These are phyloP conservation scores for Clarias platycephalus DNA, from an alignment of 2,797 vertebrate species.

Conservation along the genomic window DNA sequence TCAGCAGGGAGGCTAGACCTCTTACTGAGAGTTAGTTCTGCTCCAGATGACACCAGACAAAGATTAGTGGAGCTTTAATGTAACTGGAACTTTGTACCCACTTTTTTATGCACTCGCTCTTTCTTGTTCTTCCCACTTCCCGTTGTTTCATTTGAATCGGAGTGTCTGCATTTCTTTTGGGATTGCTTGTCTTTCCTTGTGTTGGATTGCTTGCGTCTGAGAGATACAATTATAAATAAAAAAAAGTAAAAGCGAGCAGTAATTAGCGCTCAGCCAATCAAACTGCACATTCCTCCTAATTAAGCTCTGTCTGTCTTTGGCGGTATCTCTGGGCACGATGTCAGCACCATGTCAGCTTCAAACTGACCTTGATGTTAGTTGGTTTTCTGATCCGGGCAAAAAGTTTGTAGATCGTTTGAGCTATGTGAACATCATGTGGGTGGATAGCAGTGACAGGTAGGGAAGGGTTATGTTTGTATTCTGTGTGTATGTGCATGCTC, in stretches of 20 bases:
- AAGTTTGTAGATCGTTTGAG: neutral
- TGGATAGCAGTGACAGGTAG: conserved; percentile 5
- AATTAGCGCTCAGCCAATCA: conserved; percentile 50
- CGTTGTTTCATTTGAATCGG: neutral
- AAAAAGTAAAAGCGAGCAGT: conserved; percentile 25
- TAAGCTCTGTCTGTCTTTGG: conserved; percentile 14
- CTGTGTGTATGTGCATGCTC: neutral
- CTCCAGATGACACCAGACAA: conserved; percentile 25
- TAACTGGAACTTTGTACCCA: neutral
- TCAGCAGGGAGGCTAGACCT: conserved; percentile 27
- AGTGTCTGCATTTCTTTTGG: too few relatives aligned
- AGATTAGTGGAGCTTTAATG: conserved; percentile 25
- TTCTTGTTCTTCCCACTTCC: neutral
- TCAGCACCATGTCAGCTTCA: neutral
- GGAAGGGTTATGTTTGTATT: neutral
- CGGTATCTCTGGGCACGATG: conserved; percentile 24
- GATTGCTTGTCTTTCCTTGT: neutral
- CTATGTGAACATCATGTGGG: conserved; percentile 12
- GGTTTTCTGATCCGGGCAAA: neutral
- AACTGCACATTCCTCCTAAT: conserved; percentile 30
- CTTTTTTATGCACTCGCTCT: conserved; percentile 1
- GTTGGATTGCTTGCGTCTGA: neutral
- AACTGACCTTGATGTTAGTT: conserved; percentile 14
- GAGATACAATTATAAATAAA: conserved; percentile 21
- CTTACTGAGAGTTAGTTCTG: conserved; percentile 37